Conservation (phyloP, 2,797 vertebrate species). For the Oreochromis mossambicus region DNA sequence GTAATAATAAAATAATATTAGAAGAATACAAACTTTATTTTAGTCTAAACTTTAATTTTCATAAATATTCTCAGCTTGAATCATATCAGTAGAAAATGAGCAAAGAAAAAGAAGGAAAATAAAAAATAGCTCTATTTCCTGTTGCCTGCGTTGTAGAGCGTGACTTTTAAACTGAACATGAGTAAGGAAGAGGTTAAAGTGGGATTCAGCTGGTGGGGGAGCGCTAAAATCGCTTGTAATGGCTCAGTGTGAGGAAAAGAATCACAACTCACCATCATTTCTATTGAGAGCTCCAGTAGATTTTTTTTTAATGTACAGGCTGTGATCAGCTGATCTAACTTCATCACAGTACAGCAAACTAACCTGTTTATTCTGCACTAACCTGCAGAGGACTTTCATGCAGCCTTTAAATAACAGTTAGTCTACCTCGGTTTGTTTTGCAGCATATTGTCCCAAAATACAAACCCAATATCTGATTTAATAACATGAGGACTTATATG, state of each 20-base stretch:
- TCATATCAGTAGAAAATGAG: not conserved
- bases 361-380: not conserved
- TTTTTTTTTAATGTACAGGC: not conserved
- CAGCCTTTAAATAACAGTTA: not conserved
- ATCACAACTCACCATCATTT: not conserved
- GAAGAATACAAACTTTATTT: not conserved
- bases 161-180: not conserved
- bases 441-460: not conserved
- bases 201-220: not conserved
- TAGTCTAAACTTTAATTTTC: not conserved
- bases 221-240: not conserved
- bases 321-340: not conserved
- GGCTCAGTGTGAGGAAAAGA: not conserved
- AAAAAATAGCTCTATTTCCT: not conserved
- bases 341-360: not conserved
- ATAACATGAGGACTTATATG: not conserved
- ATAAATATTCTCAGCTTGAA: not conserved
- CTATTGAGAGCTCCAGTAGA: not conserved
- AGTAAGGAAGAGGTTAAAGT: not conserved
- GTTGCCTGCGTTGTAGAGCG: not conserved
- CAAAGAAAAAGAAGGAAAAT: not conserved
- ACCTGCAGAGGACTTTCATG: not conserved
- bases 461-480: not conserved
- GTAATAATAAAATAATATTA: not conserved
- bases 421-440: not conserved